Conservation (phyloP, 2,888 invertebrate genomes). For the Euzophera pinguis region DNA sequence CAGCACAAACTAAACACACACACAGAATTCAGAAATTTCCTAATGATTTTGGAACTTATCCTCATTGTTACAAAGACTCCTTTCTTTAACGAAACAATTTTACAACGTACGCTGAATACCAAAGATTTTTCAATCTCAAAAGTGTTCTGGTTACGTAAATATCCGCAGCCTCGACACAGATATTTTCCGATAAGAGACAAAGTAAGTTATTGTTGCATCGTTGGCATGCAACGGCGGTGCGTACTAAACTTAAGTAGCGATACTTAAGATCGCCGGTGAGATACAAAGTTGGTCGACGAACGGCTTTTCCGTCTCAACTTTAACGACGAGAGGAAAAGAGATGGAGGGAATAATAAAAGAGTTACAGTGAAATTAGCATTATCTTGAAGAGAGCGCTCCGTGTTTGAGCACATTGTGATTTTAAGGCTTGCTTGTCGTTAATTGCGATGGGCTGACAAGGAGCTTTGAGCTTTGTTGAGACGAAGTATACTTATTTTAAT, state of each 20-base stretch:
- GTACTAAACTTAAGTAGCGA: slow-evolving; percentile 1
- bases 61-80: too few species aligned
- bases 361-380: slow-evolving; percentile 16
- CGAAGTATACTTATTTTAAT: too few species aligned
- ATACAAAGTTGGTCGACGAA: slow-evolving; percentile 15
- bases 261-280: slow-evolving; percentile 7
- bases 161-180: too few species aligned
- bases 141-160: background rate
- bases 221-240: slow-evolving; percentile 6
- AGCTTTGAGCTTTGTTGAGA: background rate
- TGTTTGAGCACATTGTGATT: slow-evolving; percentile 5
- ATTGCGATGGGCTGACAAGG: background rate
- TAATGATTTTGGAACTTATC: too few species aligned
- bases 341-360: background rate
- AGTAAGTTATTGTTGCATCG: slow-evolving; percentile 4
- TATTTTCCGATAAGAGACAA: slow-evolving; percentile 3
- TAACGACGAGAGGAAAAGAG: slow-evolving; percentile 1
- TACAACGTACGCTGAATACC: background rate
- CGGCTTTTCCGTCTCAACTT: background rate
- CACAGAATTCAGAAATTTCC: too few species aligned
- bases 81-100: background rate
- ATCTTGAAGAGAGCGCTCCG: slow-evolving; percentile 14
- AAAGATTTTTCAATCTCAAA: background rate
- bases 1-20: too few species aligned
- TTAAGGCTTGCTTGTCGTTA: slow-evolving; percentile 7